Evolutionary conservation across 37 sponge, comb jelly and placozoan species (phyloP).

Genomic region (Oopsacas minuta): DNA sequence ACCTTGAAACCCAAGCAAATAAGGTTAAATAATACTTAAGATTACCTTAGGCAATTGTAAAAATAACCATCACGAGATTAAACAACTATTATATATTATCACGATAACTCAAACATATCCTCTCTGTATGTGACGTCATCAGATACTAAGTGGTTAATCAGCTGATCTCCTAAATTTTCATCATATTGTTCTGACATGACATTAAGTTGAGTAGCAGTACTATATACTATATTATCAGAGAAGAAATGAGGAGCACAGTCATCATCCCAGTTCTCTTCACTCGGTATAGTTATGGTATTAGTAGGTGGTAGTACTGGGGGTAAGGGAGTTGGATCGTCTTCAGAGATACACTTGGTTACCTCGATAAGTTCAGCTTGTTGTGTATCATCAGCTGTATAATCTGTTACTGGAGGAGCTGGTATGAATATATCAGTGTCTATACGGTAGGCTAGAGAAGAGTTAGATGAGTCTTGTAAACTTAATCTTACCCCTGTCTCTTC

Average conservation of each 20-base stretch:
- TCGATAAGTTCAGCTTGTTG: not conserved
- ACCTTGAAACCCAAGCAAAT: too few species aligned
- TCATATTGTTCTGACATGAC: not conserved
- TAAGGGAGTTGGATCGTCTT: not conserved
- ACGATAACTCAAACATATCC: not conserved
- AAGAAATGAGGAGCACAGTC: not conserved
- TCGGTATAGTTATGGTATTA: not conserved
- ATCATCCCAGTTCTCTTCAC: constrained; percentile 10
- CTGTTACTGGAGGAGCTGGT: not conserved
- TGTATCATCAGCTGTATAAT: not conserved
- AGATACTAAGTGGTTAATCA: not conserved
- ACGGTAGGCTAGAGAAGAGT: not conserved
- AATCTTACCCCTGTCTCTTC: not conserved
- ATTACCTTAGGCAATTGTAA: too few species aligned
- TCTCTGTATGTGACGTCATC: not conserved
- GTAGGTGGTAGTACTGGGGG: not conserved
- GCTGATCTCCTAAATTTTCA: not conserved
- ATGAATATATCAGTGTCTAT: not conserved
- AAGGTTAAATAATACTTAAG: too few species aligned
- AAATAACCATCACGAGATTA: too few species aligned
- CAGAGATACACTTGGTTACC: not conserved
- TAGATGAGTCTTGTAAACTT: not conserved
- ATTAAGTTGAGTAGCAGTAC: not conserved
- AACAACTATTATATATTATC: too few species aligned
- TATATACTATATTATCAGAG: not conserved